A percentile compares a stretch with the other conserved stretches of the same genome.
These are phyloP conservation scores for Drosophila kikkawai DNA, from an alignment of 1,140 invertebrate genomes.

Conservation along the genomic window DNA sequence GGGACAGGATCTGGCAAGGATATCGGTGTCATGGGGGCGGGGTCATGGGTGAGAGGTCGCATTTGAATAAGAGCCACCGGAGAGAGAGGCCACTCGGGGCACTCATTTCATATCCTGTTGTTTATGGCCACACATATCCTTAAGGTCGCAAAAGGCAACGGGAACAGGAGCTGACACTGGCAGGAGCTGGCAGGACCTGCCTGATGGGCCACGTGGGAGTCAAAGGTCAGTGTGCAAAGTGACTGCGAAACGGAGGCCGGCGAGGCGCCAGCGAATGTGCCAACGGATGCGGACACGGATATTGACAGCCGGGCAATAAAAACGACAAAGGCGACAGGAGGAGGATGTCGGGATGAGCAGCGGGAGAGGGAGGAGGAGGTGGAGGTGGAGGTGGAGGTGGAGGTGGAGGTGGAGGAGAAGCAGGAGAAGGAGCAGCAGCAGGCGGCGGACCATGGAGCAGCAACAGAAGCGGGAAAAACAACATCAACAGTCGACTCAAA, in stretches of 20 bases:
- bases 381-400: neutral
- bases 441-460: neutral
- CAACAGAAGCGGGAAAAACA: neutral
- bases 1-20: slow-evolving; percentile 19
- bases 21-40: slow-evolving; percentile 3
- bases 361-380: neutral
- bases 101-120: slow-evolving; percentile 73
- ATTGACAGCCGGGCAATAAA: slow-evolving; percentile 47
- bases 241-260: slow-evolving; percentile 23
- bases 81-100: slow-evolving; percentile 35
- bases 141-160: slow-evolving; percentile 44
- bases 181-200: slow-evolving; percentile 17
- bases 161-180: neutral
- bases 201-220: slow-evolving; percentile 42
- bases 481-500: slow-evolving; percentile 27
- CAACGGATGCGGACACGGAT: slow-evolving; percentile 38
- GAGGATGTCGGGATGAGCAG: neutral
- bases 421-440: neutral
- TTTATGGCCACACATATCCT: slow-evolving; percentile 75
- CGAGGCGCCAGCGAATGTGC: slow-evolving; percentile 15
- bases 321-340: slow-evolving; percentile 32
- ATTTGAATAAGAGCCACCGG: slow-evolving; percentile 29
- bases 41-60: slow-evolving; percentile 24
- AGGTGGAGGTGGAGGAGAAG: neutral
- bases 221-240: slow-evolving; percentile 36